Conservation (phyloP, 2,888 invertebrate species). For the Machimus atricapillus region DNA sequence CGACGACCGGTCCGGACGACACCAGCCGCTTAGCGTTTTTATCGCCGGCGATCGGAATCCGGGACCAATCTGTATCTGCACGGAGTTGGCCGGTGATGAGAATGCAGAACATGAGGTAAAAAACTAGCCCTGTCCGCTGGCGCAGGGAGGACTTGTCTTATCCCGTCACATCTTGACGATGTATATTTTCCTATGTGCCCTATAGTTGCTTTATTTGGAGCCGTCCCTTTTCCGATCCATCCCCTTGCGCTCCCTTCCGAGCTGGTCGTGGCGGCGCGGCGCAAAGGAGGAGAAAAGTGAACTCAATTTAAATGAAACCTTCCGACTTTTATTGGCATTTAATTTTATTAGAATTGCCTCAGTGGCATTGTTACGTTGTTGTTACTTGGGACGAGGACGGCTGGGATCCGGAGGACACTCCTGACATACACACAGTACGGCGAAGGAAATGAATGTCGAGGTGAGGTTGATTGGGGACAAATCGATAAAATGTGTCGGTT, state of each 20-base stretch:
- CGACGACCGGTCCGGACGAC: background rate
- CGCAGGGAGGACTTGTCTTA: background rate
- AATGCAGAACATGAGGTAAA: constrained; percentile 4
- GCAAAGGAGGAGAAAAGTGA: constrained; percentile 10
- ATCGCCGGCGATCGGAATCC: background rate
- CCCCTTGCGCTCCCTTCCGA: background rate
- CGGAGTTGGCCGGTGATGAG: background rate
- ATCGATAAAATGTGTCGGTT: constrained; percentile 37
- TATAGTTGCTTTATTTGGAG: background rate
- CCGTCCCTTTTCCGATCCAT: background rate
- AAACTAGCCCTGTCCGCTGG: background rate
- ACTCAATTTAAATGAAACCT: constrained; percentile 32
- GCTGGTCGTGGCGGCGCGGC: background rate
- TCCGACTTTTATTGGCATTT: constrained; percentile 40
- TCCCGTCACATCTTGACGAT: background rate
- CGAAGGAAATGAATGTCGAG: background rate
- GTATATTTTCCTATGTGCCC: background rate
- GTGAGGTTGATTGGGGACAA: constrained; percentile 31
- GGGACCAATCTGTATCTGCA: background rate
- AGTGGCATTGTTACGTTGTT: constrained; percentile 29
- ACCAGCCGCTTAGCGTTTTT: background rate
- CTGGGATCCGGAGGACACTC: background rate
- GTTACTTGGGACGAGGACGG: background rate
- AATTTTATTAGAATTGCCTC: constrained; percentile 37
- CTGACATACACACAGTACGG: background rate